These are phyloP conservation scores for Hippocampus zosterae DNA, from an alignment of 2,113 vertebrate genomes.

Conservation along the genomic window DNA sequence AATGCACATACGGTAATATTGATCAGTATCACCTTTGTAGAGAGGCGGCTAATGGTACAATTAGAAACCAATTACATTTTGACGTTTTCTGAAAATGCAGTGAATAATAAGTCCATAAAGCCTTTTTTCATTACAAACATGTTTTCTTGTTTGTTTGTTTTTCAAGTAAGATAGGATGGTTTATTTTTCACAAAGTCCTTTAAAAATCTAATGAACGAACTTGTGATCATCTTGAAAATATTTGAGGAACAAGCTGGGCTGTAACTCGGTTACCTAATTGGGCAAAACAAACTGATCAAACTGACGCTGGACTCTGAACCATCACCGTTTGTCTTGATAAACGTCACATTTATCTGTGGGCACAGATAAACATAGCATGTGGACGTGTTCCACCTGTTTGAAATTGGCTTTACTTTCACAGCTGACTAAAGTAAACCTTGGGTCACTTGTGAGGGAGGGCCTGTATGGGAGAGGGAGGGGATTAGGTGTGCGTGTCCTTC, in stretches of 20 bases:
- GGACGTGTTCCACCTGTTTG: background rate
- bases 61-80: too few species aligned
- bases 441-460: constrained; percentile 23
- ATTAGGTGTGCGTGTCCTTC: constrained; percentile 23
- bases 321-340: background rate
- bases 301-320: constrained; percentile 23
- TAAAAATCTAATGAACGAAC: background rate
- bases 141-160: too few species aligned
- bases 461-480: constrained; percentile 10
- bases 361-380: constrained; percentile 1
- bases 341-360: background rate
- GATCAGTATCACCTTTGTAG: too few species aligned
- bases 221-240: background rate
- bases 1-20: too few species aligned
- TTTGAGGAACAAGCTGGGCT: background rate
- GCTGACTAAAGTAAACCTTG: constrained; percentile 16
- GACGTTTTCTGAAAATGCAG: too few species aligned
- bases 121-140: too few species aligned
- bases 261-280: background rate
- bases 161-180: too few species aligned
- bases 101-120: too few species aligned
- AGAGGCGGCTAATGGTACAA: too few species aligned
- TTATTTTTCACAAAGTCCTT: background rate
- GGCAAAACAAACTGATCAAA: background rate
- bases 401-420: constrained; percentile 10